Evolutionary conservation across 92 coral and sea anemone species (phyloP).

Genomic region (Bergia puertoricense): DNA sequence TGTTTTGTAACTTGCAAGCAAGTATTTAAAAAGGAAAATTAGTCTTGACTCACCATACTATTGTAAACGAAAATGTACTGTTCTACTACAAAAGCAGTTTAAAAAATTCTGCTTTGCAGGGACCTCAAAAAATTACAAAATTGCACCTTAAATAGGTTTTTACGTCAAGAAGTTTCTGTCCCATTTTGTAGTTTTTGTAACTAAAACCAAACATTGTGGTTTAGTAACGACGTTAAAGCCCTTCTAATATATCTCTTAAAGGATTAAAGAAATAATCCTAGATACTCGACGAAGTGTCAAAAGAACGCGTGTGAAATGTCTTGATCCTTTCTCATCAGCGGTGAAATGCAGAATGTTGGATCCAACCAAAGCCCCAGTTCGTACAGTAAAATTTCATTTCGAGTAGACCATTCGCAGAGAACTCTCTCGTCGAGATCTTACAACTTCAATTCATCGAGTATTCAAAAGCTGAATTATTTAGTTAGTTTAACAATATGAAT

Average conservation of each 20-base stretch:
- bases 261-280: slow-evolving; percentile 7
- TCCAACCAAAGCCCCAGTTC: background rate
- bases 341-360: background rate
- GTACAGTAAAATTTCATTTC: slow-evolving; percentile 8
- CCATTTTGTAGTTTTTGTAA: too few species aligned
- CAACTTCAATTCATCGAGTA: slow-evolving; percentile 7
- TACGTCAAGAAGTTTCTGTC: background rate
- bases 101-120: background rate
- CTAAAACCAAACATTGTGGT: background rate
- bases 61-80: background rate
- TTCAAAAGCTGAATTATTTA: background rate
- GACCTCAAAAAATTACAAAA: background rate
- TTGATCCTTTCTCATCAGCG: background rate
- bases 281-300: background rate
- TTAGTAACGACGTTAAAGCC: background rate
- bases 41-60: background rate
- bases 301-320: background rate
- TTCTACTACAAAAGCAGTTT: background rate
- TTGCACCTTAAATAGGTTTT: background rate
- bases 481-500: background rate
- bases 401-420: background rate
- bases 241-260: background rate
- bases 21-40: background rate
- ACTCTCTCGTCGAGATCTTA: background rate
- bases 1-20: background rate